These are phyloP conservation scores for Pterophyllum scalare DNA, from an alignment of 2,113 vertebrate genomes.

Conservation along the genomic window DNA sequence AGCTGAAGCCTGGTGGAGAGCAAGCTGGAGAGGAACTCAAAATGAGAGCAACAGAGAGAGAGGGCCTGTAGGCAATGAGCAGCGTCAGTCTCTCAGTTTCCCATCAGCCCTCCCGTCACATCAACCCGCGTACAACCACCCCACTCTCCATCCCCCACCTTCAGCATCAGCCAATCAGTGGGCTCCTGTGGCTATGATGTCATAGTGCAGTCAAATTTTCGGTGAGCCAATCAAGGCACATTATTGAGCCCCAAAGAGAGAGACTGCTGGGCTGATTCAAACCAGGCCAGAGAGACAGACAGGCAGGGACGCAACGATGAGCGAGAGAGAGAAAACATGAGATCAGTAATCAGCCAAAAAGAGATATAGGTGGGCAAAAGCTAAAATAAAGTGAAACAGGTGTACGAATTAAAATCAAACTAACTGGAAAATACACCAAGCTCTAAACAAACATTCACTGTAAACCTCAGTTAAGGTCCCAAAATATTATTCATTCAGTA, in stretches of 20 bases:
- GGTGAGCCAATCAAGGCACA: constrained; percentile 76
- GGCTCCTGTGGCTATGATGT: constrained; percentile 66
- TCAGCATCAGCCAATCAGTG: constrained; percentile 65
- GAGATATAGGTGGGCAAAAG: neutral
- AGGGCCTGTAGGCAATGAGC: constrained; percentile 66
- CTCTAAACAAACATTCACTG: neutral
- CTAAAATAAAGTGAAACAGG: neutral
- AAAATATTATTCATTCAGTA: too few relatives aligned
- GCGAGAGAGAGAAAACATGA: constrained; percentile 29
- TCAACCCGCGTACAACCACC: constrained; percentile 59
- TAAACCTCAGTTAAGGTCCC: neutral
- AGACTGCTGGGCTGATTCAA: constrained; percentile 72
- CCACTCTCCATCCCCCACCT: constrained; percentile 56
- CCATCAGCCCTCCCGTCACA: constrained; percentile 71
- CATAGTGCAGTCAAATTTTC: constrained; percentile 80
- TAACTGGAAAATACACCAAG: neutral
- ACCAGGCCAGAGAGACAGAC: constrained; percentile 69
- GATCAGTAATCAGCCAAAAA: neutral
- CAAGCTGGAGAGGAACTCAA: constrained; percentile 59
- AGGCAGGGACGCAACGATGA: constrained; percentile 26
- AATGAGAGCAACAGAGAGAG: constrained; percentile 59
- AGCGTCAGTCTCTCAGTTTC: constrained; percentile 71
- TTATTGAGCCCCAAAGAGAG: constrained; percentile 72
- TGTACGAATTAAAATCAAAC: neutral
- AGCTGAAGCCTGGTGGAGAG: constrained; percentile 46